Percentiles rank a stretch among this genome's conserved stretches.
Evolutionary conservation across 2,113 vertebrate species (phyloP).

Genomic region (Rhegmatorhina hoffmannsi): DNA sequence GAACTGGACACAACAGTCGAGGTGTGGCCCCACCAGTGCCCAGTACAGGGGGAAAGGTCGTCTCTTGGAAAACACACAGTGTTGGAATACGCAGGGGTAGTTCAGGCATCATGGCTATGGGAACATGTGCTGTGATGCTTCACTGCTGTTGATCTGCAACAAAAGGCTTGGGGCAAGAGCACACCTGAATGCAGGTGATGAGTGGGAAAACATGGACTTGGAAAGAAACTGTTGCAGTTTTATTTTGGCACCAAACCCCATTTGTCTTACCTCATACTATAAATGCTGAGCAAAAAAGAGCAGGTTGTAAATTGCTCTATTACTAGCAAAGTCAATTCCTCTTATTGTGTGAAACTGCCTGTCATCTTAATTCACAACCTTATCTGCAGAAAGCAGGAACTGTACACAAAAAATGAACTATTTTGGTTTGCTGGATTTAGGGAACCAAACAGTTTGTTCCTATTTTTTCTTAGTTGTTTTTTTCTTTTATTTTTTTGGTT

Average conservation of each 20-base stretch:
- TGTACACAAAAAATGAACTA: background rate
- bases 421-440: background rate
- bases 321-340: background rate
- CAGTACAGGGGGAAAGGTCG: too few relatives aligned
- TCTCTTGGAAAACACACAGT: background rate
- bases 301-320: background rate
- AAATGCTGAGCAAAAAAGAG: background rate
- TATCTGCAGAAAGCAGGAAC: background rate
- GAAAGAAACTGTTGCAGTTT: background rate
- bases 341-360: background rate
- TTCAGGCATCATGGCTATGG: background rate
- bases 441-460: background rate
- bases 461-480: background rate
- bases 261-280: background rate
- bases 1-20: accelerated
- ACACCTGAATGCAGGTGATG: background rate
- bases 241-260: background rate
- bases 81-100: background rate
- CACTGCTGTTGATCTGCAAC: background rate
- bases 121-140: background rate
- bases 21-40: background rate
- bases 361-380: background rate
- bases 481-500: background rate
- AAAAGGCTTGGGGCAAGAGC: background rate
- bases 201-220: background rate